These are phyloP conservation scores for Stomatorhinus walkeri DNA, from an alignment of 2,797 vertebrate genomes.

Conservation along the genomic window DNA sequence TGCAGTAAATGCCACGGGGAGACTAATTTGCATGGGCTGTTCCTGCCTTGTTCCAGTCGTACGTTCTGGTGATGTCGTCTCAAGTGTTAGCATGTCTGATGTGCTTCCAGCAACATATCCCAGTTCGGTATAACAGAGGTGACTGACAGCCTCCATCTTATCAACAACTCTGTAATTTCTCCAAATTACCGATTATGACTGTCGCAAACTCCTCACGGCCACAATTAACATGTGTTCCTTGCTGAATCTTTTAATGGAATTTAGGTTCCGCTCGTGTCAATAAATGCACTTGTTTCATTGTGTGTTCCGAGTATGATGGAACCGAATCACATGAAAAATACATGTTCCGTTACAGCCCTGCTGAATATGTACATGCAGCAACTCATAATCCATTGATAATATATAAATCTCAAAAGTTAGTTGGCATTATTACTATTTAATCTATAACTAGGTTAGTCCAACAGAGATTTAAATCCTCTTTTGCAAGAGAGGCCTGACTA, in stretches of 20 bases:
- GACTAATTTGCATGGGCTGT: neutral
- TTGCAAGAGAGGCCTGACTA: neutral
- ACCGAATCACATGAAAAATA: neutral
- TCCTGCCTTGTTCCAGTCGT: neutral
- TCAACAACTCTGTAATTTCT: neutral
- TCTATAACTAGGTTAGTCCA: neutral
- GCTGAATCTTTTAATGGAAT: neutral
- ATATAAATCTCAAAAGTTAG: neutral
- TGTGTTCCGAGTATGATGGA: neutral
- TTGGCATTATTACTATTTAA: neutral
- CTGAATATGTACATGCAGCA: neutral
- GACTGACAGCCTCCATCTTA: neutral
- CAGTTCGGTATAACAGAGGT: neutral
- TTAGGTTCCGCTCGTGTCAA: neutral
- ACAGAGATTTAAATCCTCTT: neutral
- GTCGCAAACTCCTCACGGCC: neutral
- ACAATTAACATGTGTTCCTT: neutral
- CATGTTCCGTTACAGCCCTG: neutral
- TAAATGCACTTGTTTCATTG: neutral
- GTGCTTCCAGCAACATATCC: neutral
- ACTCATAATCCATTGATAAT: neutral
- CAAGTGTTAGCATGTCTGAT: neutral
- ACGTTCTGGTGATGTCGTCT: neutral
- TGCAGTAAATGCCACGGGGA: neutral
- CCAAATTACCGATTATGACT: neutral